Conservation (phyloP, 2,113 vertebrate species). For the Aspiorhynchus laticeps region DNA sequence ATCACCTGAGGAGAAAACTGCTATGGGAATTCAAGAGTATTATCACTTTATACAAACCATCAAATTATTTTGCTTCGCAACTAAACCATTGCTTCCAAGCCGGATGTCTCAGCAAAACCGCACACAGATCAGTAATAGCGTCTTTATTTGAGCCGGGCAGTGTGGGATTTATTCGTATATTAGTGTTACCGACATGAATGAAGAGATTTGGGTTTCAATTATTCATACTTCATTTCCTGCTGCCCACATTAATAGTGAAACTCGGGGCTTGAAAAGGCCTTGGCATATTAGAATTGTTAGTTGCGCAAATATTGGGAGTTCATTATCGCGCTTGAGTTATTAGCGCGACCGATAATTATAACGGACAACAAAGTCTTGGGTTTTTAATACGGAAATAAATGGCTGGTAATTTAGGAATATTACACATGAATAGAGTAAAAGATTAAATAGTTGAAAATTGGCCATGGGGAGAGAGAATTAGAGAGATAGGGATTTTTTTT, state of each 20-base stretch:
- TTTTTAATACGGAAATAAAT: constrained; percentile 44
- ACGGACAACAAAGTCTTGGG: constrained; percentile 32
- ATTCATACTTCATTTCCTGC: constrained; percentile 56
- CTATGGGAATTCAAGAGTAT: not conserved
- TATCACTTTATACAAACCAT: not conserved
- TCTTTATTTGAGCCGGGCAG: constrained; percentile 13
- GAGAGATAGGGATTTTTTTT: constrained; percentile 18
- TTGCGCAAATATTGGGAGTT: constrained; percentile 38
- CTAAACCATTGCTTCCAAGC: not conserved
- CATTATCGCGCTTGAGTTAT: constrained; percentile 45
- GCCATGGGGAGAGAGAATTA: constrained; percentile 44
- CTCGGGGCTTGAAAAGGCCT: constrained; percentile 43
- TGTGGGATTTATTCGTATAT: constrained; percentile 35
- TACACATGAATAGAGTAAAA: constrained; percentile 37
- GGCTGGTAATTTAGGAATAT: constrained; percentile 40
- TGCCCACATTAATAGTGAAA: constrained; percentile 51
- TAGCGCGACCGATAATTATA: constrained; percentile 37
- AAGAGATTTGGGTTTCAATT: constrained; percentile 47
- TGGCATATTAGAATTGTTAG: constrained; percentile 46
- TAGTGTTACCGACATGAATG: constrained; percentile 44
- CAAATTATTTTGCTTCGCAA: constrained; percentile 8
- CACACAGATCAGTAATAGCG: not conserved
- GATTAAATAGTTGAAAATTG: constrained; percentile 47
- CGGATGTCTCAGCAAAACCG: not conserved
- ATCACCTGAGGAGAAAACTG: not conserved